Base-by-base conservation (phyloP, 2,797 vertebrate genomes). In the Moxostoma hubbsi region DNA sequence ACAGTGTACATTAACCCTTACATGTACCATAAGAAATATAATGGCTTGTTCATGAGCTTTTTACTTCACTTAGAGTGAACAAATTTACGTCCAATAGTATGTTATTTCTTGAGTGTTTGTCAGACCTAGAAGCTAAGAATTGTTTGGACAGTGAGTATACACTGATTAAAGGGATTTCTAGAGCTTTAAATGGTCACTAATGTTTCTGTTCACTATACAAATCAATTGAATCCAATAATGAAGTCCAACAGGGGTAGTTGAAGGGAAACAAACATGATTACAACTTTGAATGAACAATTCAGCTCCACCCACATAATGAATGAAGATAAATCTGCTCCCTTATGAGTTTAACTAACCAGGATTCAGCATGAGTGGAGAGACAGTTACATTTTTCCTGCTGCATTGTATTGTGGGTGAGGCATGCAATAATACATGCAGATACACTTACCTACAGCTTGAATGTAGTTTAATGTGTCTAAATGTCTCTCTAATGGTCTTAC, bases 351-450 rank as follows among this genome's bases (percentile, higher is more conserved):
- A 36, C n/a, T 18, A 62, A 75, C 15, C 18, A 13, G n/a, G 11
- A 47, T 2, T 24, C 47, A 74, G 10, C 15, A 85, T 82, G 84
- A 62, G 51, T 15, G 63, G 18, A 63, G 5, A 15, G 73, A 10
- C 43, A n/a, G 50, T 64, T 46, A 46, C n/a, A 73, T 70, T n/a
- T 47, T 16, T 80, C 9, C 8, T 82, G 5, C 53, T 82, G 13
- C 59, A 66, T 2, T 79, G 64, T 10, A 61, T 67, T 12, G 43
- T 77, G 50, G 76, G 84, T 85, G 24, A 83, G 84, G 8, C 15
- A 4, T 43, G 49, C 12, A 1, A 46, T 15, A 13, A 58, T 10
- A 57, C 11, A 12, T 24, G 1, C 46, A 36, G 4, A 57, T 16
- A 67, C n/a, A 62, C n/a, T 43, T 16, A 43, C 9, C 7, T 1